Base-by-base conservation (phyloP, 1,140 invertebrate genomes). In the Pentalonia nigronervosa region DNA sequence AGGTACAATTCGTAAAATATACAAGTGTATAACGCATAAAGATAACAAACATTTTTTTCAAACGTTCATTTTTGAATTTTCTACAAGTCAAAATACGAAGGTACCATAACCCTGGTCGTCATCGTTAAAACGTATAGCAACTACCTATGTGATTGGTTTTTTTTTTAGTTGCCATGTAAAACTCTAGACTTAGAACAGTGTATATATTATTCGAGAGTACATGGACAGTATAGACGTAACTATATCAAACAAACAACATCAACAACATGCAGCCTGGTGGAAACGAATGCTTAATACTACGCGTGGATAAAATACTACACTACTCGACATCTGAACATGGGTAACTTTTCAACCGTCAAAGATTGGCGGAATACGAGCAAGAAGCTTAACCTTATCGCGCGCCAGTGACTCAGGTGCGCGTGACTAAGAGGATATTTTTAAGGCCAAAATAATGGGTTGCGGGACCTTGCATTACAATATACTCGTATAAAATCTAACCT, bases 371-470 rank as follows among this genome's bases (percentile, higher is more conserved):
- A n/a, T 67, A 67, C 30, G 30, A 11, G 11, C 11, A n/a, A 67
- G 30, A 67, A 76, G 4, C 60, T n/a, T n/a, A 76, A n/a, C 30
- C n/a, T 76, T n/a, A 76, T 76, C 30, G 14, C 21, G 7, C 83
- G 21, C 30, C 21, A 41, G 36, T 84, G 41, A 84, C 83, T 83
- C 41, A 84, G 7, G 36, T 23, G 21, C 21, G 83, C 23, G 25
- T 84, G 36, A 84, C 23, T 84, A 84, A 84, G 83, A 84, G 2
- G 41, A 84, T 84, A 23, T 84, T 84, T 67, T n/a, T n/a, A 76
- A 76, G 60, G 20, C n/a, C 11, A 4, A 60, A 84, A 84, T 7
- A 41, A 3, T 9, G 21, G 34, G 30, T 67, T n/a, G 9, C 4
- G 8, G 30, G 23, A n/a, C 11, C 30, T 4, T 25, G n/a, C 30